Evolutionary conservation across 2,113 vertebrate species (phyloP).

Genomic region (Perognathus longimembris): DNA sequence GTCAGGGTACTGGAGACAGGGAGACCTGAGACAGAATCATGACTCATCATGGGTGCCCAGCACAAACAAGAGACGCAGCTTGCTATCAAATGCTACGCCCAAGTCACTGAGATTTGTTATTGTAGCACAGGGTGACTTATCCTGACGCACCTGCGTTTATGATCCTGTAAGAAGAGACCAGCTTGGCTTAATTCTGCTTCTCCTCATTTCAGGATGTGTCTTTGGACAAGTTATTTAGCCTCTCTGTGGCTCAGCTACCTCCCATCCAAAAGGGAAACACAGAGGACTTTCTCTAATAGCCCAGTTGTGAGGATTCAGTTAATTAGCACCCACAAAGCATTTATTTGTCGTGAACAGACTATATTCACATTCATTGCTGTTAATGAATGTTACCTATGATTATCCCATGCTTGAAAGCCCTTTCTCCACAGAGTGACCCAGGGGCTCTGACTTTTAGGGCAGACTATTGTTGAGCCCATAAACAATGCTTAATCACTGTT

Average conservation of each 20-base stretch:
- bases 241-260: neutral
- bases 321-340: neutral
- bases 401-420: neutral
- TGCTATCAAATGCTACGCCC: no score
- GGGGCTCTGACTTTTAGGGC: accelerated
- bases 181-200: neutral
- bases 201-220: neutral
- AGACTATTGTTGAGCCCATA: accelerated
- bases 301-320: neutral
- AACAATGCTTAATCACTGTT: neutral
- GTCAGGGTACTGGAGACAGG: neutral
- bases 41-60: neutral
- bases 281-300: neutral
- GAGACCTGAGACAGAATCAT: accelerated
- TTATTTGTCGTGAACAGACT: neutral
- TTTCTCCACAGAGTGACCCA: neutral
- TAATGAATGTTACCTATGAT: neutral
- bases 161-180: neutral
- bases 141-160: neutral
- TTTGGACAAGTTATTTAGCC: no score
- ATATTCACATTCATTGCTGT: neutral
- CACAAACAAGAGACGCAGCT: accelerated
- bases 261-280: no score
- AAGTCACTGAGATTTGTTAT: neutral
- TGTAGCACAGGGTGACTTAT: neutral